Percentiles rank a stretch among this genome's conserved stretches.
phyloP scores from a whole-genome alignment of 2,888 invertebrate genomes.

The Ypsolopha scabrella region DNA sequence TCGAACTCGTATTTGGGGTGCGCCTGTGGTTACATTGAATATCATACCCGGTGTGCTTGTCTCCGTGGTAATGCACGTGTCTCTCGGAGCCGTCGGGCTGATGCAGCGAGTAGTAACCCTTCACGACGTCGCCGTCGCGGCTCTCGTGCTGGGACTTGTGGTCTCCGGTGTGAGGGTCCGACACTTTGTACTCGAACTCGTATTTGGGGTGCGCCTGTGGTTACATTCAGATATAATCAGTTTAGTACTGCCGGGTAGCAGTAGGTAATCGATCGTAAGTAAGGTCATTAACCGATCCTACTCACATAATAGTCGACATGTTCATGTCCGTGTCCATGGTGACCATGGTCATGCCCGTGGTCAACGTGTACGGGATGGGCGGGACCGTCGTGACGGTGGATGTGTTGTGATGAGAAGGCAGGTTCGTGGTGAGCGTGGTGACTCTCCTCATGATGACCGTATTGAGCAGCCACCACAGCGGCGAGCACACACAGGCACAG shows the following conservation, averaged over 20 bases:
- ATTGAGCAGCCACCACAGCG: conserved; percentile 25
- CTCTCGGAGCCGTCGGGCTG: conserved; percentile 59
- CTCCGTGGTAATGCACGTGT: conserved; percentile 28
- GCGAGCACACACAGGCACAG: conserved; percentile 30
- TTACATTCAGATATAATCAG: neutral
- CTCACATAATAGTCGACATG: conserved; percentile 29
- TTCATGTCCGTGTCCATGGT: conserved; percentile 21
- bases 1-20: conserved; percentile 37
- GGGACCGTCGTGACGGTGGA: conserved; percentile 39
- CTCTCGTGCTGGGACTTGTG: conserved; percentile 52
- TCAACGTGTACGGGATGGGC: conserved; percentile 26
- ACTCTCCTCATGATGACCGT: conserved; percentile 25
- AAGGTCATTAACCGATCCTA: neutral
- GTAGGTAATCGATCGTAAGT: no score
- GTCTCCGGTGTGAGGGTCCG: conserved; percentile 61
- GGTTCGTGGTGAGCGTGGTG: conserved; percentile 28
- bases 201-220: conserved; percentile 28
- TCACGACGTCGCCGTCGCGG: conserved; percentile 65
- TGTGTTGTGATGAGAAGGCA: conserved; percentile 44
- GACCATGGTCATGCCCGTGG: neutral
- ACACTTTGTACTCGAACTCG: conserved; percentile 52
- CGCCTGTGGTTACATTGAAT: conserved; percentile 20
- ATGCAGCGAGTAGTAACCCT: conserved; percentile 65
- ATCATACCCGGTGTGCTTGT: conserved; percentile 29
- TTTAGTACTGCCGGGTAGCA: neutral